phyloP scores from a whole-genome alignment of 2,113 vertebrate species.

The Pachypanchax playfairii region DNA sequence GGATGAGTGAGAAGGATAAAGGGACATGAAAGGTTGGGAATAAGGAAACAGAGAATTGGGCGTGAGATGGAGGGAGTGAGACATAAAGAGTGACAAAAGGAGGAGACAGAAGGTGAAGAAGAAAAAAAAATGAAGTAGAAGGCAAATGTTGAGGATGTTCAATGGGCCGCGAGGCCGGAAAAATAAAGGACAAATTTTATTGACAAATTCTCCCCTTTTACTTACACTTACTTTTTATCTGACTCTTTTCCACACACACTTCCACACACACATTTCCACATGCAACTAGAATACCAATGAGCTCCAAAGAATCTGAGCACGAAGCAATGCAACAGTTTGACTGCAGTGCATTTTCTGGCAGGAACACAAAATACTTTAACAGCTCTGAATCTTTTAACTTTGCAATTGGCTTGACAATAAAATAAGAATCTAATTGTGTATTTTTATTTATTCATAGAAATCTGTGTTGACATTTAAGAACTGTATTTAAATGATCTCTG shows the following conservation, averaged over 20 bases:
- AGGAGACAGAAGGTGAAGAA: too few relatives aligned
- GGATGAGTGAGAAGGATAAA: constrained; percentile 46
- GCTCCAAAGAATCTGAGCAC: constrained; percentile 61
- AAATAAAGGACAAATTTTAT: constrained; percentile 33
- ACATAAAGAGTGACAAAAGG: not conserved
- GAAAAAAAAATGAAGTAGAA: not conserved
- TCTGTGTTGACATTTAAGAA: not conserved
- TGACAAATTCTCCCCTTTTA: constrained; percentile 15
- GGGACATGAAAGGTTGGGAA: constrained; percentile 12
- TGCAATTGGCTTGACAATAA: constrained; percentile 1
- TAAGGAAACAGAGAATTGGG: not conserved
- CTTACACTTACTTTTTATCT: constrained; percentile 38
- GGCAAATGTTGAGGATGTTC: not conserved
- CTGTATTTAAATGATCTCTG: too few relatives aligned
- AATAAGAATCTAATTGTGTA: not conserved
- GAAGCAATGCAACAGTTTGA: constrained; percentile 78
- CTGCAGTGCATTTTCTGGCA: constrained; percentile 68
- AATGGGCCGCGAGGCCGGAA: constrained; percentile 28
- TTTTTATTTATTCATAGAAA: too few relatives aligned
- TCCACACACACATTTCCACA: constrained; percentile 7
- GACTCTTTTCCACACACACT: not conserved
- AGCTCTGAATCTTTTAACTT: constrained; percentile 13
- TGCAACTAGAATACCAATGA: constrained; percentile 66
- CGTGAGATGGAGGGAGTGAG: not conserved
- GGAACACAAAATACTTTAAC: constrained; percentile 47